phyloP scores from a whole-genome alignment of 1,140 invertebrate genomes.

The Cydia amplana region DNA sequence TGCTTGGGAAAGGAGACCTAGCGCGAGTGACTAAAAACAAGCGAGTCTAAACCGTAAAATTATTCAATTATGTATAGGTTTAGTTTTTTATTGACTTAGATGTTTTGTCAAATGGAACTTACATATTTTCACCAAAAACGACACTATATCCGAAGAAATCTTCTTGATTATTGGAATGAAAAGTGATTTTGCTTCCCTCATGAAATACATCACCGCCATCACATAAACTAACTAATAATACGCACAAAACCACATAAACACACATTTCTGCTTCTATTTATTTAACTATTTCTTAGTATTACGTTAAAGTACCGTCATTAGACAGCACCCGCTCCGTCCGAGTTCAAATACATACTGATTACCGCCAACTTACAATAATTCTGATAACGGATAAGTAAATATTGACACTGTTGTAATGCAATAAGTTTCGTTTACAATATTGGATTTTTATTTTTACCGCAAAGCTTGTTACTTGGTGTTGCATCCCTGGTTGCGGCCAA shows the following conservation, averaged over 20 bases:
- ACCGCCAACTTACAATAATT: not conserved
- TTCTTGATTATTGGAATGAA: slow-evolving; percentile 41
- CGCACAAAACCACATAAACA: not conserved
- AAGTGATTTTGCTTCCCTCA: slow-evolving; percentile 49
- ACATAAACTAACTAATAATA: not conserved
- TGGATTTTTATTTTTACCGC: too few relatives aligned
- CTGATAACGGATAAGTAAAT: slow-evolving; percentile 12
- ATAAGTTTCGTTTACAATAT: not conserved
- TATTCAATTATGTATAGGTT: too few relatives aligned
- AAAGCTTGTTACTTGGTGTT: too few relatives aligned
- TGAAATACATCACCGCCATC: slow-evolving; percentile 48
- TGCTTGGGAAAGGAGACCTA: too few relatives aligned
- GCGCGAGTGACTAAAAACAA: too few relatives aligned
- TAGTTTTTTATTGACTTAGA: too few relatives aligned
- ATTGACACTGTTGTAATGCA: not conserved
- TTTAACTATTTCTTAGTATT: not conserved
- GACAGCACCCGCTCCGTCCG: not conserved
- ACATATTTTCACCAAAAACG: slow-evolving; percentile 47
- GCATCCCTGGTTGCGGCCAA: too few relatives aligned
- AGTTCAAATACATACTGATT: slow-evolving; percentile 17
- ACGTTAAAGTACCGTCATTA: slow-evolving; percentile 1
- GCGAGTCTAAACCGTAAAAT: too few relatives aligned
- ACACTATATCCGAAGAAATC: slow-evolving; percentile 60
- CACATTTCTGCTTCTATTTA: not conserved
- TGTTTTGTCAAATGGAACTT: slow-evolving; percentile 30